Evolutionary conservation across 2,888 invertebrate genomes (phyloP).

Genomic region (Dorcus hopei): DNA sequence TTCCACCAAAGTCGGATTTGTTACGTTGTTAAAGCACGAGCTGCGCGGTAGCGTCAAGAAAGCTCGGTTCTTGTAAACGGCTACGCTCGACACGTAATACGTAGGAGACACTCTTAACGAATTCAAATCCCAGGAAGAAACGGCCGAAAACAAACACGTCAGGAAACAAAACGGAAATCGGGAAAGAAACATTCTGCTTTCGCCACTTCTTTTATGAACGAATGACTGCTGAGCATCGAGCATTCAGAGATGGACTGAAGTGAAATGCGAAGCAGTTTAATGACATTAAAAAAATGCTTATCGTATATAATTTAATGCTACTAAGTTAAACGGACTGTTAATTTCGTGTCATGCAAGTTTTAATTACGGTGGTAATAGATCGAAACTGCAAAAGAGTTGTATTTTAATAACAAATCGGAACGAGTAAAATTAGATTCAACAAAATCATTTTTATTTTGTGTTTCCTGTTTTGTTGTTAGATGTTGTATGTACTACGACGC

Average conservation of each 20-base stretch:
- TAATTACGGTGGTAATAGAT: too few species aligned
- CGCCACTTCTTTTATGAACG: too few species aligned
- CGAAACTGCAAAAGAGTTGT: too few species aligned
- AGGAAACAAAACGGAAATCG: too few species aligned
- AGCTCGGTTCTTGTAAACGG: constrained; percentile 45
- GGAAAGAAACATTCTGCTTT: too few species aligned
- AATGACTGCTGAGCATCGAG: too few species aligned
- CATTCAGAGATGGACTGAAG: background rate
- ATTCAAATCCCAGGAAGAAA: constrained; percentile 29
- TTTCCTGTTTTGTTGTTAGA: too few species aligned
- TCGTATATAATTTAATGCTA: constrained; percentile 1
- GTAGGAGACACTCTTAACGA: constrained; percentile 30
- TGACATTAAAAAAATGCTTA: constrained; percentile 4
- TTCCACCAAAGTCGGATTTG: constrained; percentile 44
- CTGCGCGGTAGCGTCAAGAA: constrained; percentile 47
- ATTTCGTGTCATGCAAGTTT: too few species aligned
- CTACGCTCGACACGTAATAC: constrained; percentile 44
- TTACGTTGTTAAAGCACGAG: constrained; percentile 34
- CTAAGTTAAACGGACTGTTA: background rate
- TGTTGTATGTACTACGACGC: too few species aligned
- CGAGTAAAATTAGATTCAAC: too few species aligned
- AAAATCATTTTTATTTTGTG: too few species aligned
- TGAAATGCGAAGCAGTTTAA: constrained; percentile 2
- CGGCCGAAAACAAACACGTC: background rate
- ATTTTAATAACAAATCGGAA: too few species aligned